phyloP scores from a whole-genome alignment of 2,113 vertebrate genomes.

The Chaenogobius annularis region DNA sequence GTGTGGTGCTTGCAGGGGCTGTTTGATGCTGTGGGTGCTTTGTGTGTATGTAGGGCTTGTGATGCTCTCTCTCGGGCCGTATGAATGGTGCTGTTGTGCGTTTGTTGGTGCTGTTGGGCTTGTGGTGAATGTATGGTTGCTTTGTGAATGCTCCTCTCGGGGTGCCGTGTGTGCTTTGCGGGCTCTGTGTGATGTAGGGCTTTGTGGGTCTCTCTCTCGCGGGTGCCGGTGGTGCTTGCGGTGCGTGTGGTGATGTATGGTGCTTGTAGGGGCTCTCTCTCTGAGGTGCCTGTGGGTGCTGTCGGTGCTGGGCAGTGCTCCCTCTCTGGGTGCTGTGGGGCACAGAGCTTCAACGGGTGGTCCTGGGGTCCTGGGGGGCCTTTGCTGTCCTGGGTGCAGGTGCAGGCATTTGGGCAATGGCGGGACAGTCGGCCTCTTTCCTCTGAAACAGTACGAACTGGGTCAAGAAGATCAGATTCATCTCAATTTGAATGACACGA shows the following conservation, averaged over 20 bases:
- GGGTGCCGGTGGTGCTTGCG: background rate
- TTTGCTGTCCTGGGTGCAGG: slow-evolving; percentile 91
- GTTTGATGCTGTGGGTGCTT: no score
- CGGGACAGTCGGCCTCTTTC: slow-evolving; percentile 89
- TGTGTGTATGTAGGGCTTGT: no score
- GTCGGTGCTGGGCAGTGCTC: no score
- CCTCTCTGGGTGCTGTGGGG: background rate
- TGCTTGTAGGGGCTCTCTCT: no score
- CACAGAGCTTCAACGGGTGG: slow-evolving; percentile 82
- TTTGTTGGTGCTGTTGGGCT: no score
- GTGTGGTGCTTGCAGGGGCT: background rate
- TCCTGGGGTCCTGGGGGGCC: slow-evolving; percentile 87
- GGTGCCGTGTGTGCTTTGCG: background rate
- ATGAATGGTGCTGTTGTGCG: no score
- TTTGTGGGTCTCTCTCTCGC: no score
- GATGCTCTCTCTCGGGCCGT: no score
- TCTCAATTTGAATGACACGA: no score
- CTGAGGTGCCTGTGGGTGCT: background rate
- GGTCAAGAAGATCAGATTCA: no score
- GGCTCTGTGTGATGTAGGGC: no score
- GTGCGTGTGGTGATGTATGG: no score
- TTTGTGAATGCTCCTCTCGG: background rate
- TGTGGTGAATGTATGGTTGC: background rate
- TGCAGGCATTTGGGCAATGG: slow-evolving; percentile 91
- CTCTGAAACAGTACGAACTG: slow-evolving; percentile 76